Evolutionary conservation across 2,113 vertebrate genomes (phyloP).

Genomic region (Apaloderma vittatum): DNA sequence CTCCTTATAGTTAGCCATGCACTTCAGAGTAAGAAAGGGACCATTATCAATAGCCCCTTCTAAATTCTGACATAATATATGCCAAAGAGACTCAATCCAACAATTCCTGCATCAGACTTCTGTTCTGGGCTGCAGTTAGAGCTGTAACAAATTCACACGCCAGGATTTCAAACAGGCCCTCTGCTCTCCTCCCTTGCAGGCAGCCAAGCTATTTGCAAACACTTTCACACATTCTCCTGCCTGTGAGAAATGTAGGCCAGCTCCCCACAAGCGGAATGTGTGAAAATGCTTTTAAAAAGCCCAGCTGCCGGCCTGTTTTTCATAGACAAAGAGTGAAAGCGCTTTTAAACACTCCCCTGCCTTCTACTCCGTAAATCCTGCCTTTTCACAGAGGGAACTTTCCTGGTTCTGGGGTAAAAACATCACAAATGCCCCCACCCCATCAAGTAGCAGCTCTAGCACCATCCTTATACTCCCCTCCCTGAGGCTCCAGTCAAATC

Average conservation of each 20-base stretch:
- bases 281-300: conserved; percentile 30
- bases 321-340: background rate
- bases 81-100: background rate
- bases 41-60: background rate
- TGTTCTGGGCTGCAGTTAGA: background rate
- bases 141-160: background rate
- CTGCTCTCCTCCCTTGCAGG: background rate
- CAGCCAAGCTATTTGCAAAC: conserved; percentile 57
- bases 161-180: background rate
- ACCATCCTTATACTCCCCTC: accelerated
- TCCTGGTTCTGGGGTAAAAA: background rate
- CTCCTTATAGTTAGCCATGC: background rate
- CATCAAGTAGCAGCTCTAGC: background rate
- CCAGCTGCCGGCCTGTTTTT: conserved; percentile 37
- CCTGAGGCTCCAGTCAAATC: background rate
- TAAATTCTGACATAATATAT: background rate
- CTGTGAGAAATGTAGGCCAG: conserved; percentile 49
- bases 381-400: background rate
- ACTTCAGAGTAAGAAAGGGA: background rate
- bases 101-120: background rate
- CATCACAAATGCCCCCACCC: background rate
- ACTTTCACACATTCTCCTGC: conserved; percentile 44
- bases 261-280: conserved; percentile 3
- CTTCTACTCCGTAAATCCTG: background rate
- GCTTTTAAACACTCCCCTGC: background rate